A percentile compares a stretch with the other conserved stretches of the same genome.
These are phyloP conservation scores for Ischnura elegans DNA, from an alignment of 2,888 invertebrate species.

Conservation along the genomic window DNA sequence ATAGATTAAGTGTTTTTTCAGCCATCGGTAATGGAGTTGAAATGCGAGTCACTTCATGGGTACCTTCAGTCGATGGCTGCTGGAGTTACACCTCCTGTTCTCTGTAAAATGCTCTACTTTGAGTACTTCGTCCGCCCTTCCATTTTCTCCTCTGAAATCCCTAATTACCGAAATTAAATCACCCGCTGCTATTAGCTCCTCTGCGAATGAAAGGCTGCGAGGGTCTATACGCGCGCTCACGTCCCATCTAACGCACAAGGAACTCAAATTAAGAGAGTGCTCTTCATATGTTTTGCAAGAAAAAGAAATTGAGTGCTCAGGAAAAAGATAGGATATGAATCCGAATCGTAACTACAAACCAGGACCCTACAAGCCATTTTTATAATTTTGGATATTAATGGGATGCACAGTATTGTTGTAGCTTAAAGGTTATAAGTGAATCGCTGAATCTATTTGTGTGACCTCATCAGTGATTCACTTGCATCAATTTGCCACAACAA, in stretches of 20 bases:
- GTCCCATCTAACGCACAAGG: background rate
- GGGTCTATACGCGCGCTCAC: background rate
- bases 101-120: background rate
- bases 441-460: no score
- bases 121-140: background rate
- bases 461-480: no score
- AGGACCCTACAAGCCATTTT: no score
- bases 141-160: background rate
- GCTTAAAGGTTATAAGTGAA: no score
- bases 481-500: no score
- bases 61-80: background rate
- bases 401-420: no score
- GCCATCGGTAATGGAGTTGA: background rate
- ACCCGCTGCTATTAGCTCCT: background rate
- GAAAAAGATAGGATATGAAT: background rate
- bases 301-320: background rate
- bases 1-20: background rate
- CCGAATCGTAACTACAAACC: no score
- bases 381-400: no score
- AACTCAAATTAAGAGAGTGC: background rate
- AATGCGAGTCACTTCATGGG: background rate
- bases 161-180: background rate
- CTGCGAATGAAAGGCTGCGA: background rate
- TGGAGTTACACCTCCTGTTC: background rate
- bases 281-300: background rate